Percentiles rank a stretch among this genome's conserved stretches.
These are phyloP conservation scores for Pseudolycoriella hygida DNA, from an alignment of 2,888 invertebrate species.

Conservation along the genomic window DNA sequence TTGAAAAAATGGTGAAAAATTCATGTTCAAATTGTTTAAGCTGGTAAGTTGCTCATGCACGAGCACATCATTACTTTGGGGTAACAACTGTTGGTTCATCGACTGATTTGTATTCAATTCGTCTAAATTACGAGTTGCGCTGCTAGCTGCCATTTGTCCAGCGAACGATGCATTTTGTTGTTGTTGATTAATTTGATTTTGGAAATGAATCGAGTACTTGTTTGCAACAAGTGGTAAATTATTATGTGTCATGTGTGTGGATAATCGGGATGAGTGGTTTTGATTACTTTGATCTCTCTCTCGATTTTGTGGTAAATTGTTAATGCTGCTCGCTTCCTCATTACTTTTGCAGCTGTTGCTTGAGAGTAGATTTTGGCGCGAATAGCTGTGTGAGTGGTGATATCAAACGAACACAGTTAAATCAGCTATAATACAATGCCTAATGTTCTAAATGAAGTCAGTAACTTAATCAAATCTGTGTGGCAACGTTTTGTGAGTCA, in stretches of 20 bases:
- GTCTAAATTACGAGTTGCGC: neutral
- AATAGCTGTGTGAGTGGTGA: conserved; percentile 44
- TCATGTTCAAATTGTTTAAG: neutral
- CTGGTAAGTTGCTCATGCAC: no score
- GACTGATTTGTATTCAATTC: neutral
- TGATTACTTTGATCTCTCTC: conserved; percentile 27
- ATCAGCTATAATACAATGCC: neutral
- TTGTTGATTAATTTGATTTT: conserved; percentile 7
- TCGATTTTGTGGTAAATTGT: conserved; percentile 26
- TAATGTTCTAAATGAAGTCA: no score
- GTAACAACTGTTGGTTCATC: neutral
- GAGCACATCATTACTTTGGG: neutral
- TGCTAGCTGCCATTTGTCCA: neutral
- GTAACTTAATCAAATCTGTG: no score
- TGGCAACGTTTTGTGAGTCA: no score
- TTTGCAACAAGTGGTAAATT: conserved; percentile 13
- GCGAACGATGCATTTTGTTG: conserved; percentile 5
- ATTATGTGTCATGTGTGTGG: conserved; percentile 15
- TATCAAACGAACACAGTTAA: neutral
- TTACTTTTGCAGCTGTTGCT: conserved; percentile 52
- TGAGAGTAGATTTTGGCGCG: conserved; percentile 72
- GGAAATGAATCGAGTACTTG: conserved; percentile 3
- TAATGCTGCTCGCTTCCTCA: conserved; percentile 30
- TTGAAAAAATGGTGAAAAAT: no score
- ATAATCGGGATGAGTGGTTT: conserved; percentile 21